Evolutionary conservation across 2,113 vertebrate species (phyloP).

Genomic region (Blennius ocellaris): DNA sequence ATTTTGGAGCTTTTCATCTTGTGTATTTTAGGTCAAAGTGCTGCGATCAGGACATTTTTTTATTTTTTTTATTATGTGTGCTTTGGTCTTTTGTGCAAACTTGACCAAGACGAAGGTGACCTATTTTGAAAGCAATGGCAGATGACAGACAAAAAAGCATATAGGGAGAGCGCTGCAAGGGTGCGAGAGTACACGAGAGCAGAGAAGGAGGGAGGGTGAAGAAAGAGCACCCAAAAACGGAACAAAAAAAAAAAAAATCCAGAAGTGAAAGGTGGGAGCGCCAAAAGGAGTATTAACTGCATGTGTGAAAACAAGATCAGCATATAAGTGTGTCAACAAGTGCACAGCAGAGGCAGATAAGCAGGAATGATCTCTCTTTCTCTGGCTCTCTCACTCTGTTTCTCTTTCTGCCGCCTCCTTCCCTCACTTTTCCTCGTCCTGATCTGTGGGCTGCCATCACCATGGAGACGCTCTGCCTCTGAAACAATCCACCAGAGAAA

Average conservation of each 20-base stretch:
- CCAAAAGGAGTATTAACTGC: conserved; percentile 26
- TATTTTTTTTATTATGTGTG: neutral
- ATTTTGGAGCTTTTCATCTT: neutral
- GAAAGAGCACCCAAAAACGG: neutral
- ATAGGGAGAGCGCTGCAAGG: neutral
- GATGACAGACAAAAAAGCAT: conserved; percentile 1
- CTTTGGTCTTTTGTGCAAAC: conserved; percentile 12
- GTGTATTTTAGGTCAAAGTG: too few species aligned
- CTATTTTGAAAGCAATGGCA: conserved; percentile 26
- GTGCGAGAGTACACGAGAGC: neutral
- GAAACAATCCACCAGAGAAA: conserved; percentile 75
- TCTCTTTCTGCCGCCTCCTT: conserved; percentile 39
- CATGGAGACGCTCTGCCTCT: conserved; percentile 84
- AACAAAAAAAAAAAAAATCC: neutral
- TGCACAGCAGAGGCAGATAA: conserved; percentile 67
- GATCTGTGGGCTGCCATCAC: conserved; percentile 81
- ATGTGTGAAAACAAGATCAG: conserved; percentile 48
- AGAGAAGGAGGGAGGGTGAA: conserved; percentile 6
- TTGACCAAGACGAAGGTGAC: conserved; percentile 11
- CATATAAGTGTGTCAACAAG: conserved; percentile 75
- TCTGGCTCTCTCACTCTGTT: conserved; percentile 17
- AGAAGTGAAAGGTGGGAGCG: conserved; percentile 21
- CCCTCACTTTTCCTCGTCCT: conserved; percentile 57
- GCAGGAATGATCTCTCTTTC: conserved; percentile 57
- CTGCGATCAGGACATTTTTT: too few species aligned